Percentiles rank a stretch among this genome's conserved stretches.
Conservation (phyloP, 2,113 vertebrate species). For the Pachyramphus minor region DNA sequence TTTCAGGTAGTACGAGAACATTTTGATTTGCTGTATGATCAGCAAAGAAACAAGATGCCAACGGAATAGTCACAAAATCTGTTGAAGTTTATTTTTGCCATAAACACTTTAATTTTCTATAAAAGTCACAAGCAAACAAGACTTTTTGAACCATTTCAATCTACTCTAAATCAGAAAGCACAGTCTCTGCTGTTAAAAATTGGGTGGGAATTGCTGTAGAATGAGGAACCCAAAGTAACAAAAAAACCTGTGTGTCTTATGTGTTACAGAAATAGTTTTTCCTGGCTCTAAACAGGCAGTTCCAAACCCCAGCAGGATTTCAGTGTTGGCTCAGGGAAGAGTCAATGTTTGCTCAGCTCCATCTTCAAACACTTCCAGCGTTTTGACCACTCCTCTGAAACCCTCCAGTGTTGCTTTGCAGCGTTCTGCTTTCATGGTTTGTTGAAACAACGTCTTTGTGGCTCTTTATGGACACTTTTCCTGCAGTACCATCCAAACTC, state of each 20-base stretch:
- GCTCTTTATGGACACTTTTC: neutral
- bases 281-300: neutral
- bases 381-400: conserved; percentile 21
- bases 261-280: neutral
- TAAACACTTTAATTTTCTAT: neutral
- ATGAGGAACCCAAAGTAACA: neutral
- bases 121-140: neutral
- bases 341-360: conserved; percentile 31
- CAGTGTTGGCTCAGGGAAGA: neutral
- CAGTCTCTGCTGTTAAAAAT: neutral
- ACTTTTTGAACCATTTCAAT: neutral
- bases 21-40: neutral
- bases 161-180: neutral
- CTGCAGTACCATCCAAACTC: fast-evolving
- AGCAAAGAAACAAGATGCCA: neutral
- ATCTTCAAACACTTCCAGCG: conserved; percentile 2
- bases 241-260: fast-evolving
- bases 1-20: neutral
- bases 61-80: neutral
- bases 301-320: conserved; percentile 2
- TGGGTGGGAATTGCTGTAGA: neutral
- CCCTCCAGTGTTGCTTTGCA: neutral
- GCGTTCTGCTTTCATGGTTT: neutral
- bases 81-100: neutral
- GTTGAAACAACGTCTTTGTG: neutral